These are phyloP conservation scores for Sturnus vulgaris DNA, from an alignment of 2,113 vertebrate species.

Conservation along the genomic window DNA sequence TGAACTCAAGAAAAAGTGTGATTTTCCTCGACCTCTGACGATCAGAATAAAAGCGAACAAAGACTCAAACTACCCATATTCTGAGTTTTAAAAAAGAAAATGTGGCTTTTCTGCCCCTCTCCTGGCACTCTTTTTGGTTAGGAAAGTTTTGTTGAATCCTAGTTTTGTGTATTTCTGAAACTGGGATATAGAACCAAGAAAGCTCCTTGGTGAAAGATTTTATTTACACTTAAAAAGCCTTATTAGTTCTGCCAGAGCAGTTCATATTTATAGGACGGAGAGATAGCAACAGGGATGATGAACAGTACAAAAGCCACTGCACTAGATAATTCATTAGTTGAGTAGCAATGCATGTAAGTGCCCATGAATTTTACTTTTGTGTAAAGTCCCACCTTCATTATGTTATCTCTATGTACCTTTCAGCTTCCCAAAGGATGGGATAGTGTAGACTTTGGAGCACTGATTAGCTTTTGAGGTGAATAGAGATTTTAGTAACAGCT, in stretches of 20 bases:
- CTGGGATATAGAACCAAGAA: not conserved
- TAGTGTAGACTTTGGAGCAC: not conserved
- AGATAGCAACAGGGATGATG: not conserved
- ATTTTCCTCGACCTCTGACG: slow-evolving; percentile 10
- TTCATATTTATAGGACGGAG: not conserved
- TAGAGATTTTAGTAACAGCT: not conserved
- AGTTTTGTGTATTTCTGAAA: slow-evolving; percentile 14
- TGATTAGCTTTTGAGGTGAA: not conserved
- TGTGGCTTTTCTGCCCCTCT: slow-evolving; percentile 10
- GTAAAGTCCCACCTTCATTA: not conserved
- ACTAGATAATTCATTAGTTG: not conserved
- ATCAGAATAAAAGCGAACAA: slow-evolving; percentile 38
- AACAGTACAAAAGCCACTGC: not conserved
- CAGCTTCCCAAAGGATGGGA: not conserved
- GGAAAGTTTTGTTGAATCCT: slow-evolving; percentile 11
- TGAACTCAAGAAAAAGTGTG: slow-evolving; percentile 31
- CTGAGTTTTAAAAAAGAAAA: slow-evolving; percentile 14
- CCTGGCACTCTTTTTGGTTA: not conserved
- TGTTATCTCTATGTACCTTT: not conserved
- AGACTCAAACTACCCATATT: slow-evolving; percentile 30
- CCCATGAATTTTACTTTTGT: not conserved
- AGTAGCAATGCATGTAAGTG: not conserved
- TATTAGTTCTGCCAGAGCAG: not conserved
- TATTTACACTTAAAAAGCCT: not conserved
- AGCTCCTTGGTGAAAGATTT: not conserved